Conservation (phyloP, 2,113 vertebrate species). For the Pipa parva region DNA sequence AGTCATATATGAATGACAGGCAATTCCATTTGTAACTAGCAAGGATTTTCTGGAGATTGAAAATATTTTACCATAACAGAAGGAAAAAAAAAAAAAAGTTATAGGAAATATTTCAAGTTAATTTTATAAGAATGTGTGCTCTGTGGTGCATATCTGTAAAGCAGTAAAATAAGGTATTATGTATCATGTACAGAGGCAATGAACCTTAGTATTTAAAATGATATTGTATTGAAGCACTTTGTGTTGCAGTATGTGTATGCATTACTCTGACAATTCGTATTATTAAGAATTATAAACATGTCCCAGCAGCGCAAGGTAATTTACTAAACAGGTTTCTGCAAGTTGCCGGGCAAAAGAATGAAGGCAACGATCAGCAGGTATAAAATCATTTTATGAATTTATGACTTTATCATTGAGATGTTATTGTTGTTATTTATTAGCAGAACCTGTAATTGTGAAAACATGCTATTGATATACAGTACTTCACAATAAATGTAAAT, state of each 20-base stretch:
- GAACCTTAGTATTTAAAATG: constrained; percentile 15
- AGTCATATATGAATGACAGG: constrained; percentile 35
- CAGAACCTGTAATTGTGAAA: too few species aligned
- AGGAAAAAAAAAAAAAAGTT: constrained; percentile 7
- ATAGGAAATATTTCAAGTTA: constrained; percentile 9
- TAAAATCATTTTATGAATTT: constrained; percentile 39
- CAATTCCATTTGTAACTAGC: constrained; percentile 3
- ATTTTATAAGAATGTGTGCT: neutral
- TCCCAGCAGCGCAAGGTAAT: constrained; percentile 1
- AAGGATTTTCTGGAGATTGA: neutral
- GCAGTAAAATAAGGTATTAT: constrained; percentile 12
- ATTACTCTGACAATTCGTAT: constrained; percentile 1
- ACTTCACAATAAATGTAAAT: too few species aligned
- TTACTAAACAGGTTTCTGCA: constrained; percentile 1
- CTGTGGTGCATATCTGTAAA: constrained; percentile 8
- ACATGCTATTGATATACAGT: too few species aligned
- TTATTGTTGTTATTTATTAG: neutral
- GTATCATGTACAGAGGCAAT: constrained; percentile 5
- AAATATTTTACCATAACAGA: constrained; percentile 1
- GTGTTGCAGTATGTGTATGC: neutral
- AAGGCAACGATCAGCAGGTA: neutral
- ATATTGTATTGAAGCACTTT: neutral
- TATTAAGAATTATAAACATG: constrained; percentile 8
- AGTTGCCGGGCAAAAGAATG: constrained; percentile 1
- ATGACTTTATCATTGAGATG: constrained; percentile 45